These are phyloP conservation scores for Chionis minor DNA, from an alignment of 2,113 vertebrate genomes.

Conservation along the genomic window DNA sequence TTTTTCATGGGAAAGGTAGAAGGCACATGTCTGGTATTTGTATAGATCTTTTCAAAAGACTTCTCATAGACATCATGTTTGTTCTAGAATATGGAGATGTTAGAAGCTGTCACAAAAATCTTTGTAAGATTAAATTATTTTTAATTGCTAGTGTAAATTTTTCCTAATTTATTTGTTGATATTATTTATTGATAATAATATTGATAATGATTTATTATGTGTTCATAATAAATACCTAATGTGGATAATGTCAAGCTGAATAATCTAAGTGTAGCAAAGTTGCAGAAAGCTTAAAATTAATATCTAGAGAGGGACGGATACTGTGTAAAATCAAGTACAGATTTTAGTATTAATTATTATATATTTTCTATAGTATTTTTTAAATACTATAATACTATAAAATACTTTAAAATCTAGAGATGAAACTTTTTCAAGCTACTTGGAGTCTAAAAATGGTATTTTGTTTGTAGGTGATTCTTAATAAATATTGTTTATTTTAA, in stretches of 20 bases:
- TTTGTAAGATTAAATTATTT: not conserved
- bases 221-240: not conserved
- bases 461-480: not conserved
- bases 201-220: not conserved
- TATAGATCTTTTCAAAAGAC: not conserved
- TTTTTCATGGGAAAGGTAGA: not conserved
- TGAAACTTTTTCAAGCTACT: not conserved
- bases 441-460: not conserved
- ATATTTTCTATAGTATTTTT: not conserved
- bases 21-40: not conserved
- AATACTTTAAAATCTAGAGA: not conserved
- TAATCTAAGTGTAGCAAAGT: not conserved
- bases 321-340: not conserved
- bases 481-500: not conserved
- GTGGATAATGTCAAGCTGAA: not conserved
- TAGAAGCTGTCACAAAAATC: not conserved
- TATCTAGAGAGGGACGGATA: not conserved
- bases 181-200: not conserved
- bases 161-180: not conserved
- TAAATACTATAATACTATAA: not conserved
- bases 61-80: not conserved
- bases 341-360: not conserved
- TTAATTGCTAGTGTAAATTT: rapidly evolving
- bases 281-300: not conserved
- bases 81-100: not conserved